Conservation (phyloP, 2,888 invertebrate genomes). For the Timema cristinae region DNA sequence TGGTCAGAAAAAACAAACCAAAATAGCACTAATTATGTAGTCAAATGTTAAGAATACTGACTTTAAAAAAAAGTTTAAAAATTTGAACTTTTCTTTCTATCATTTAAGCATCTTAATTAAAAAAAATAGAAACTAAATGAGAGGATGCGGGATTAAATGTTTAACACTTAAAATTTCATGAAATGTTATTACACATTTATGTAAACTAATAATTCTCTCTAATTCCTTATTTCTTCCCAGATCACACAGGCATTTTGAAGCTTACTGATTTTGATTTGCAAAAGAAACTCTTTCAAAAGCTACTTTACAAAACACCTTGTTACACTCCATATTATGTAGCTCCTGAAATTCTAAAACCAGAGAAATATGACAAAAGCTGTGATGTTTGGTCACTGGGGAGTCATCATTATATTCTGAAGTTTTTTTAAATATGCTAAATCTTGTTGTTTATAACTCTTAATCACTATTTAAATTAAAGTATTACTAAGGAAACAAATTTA, state of each 20-base stretch:
- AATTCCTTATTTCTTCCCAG: conserved; percentile 37
- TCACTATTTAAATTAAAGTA: conserved; percentile 6
- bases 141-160: neutral
- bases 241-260: conserved; percentile 77
- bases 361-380: conserved; percentile 98
- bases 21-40: too few species aligned
- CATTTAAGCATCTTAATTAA: too few species aligned
- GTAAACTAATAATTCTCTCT: neutral
- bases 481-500: neutral
- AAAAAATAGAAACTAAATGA: too few species aligned
- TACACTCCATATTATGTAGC: conserved; percentile 98
- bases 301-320: conserved; percentile 93
- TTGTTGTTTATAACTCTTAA: neutral
- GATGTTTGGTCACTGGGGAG: conserved; percentile 99
- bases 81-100: too few species aligned
- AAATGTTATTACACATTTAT: neutral
- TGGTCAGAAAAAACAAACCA: too few species aligned
- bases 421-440: conserved; percentile 33
- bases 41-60: too few species aligned
- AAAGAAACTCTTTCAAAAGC: conserved; percentile 86
- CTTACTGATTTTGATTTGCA: conserved; percentile 98
- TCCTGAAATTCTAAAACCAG: conserved; percentile 88
- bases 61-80: too few species aligned
- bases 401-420: conserved; percentile 96
- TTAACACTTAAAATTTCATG: neutral